Percentiles rank a stretch among this genome's conserved stretches.
These are phyloP conservation scores for Drosophila leonis DNA, from an alignment of 2,888 invertebrate genomes.

Conservation along the genomic window DNA sequence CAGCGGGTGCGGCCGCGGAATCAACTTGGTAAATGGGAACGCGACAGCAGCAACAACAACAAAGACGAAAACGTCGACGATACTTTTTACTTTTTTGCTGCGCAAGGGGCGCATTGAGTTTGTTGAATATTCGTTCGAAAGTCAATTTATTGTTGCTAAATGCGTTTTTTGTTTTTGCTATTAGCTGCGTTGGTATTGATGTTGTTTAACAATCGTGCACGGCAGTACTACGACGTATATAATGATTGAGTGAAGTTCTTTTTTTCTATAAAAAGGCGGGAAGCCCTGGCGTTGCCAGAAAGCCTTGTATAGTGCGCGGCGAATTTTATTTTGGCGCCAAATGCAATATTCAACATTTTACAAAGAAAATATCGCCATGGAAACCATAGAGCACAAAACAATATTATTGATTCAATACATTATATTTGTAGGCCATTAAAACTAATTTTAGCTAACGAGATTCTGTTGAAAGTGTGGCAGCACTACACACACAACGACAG, in stretches of 20 bases:
- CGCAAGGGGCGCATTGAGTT: slow-evolving; percentile 49
- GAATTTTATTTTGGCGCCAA: slow-evolving; percentile 55
- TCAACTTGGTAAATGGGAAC: slow-evolving; percentile 26
- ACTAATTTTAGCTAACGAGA: not conserved
- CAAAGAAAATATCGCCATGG: not conserved
- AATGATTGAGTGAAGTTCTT: slow-evolving; percentile 40
- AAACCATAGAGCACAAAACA: not conserved
- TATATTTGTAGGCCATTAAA: not conserved
- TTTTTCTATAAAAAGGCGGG: slow-evolving; percentile 55
- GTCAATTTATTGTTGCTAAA: not conserved
- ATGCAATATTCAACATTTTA: not conserved
- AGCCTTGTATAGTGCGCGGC: not conserved
- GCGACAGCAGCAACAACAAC: slow-evolving; percentile 39
- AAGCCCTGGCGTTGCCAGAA: slow-evolving; percentile 39
- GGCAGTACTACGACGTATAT: slow-evolving; percentile 39
- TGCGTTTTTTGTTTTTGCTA: slow-evolving; percentile 13
- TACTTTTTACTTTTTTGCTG: slow-evolving; percentile 41
- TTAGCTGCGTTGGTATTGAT: slow-evolving; percentile 18
- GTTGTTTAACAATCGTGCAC: slow-evolving; percentile 16
- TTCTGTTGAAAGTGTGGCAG: slow-evolving; percentile 21
- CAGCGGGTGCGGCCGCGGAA: slow-evolving; percentile 45
- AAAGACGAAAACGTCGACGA: slow-evolving; percentile 42
- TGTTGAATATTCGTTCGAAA: slow-evolving; percentile 3
- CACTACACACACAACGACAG: slow-evolving; percentile 27
- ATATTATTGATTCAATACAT: slow-evolving; percentile 7